Conservation (phyloP, 2,113 vertebrate species). For the Festucalex cinctus region DNA sequence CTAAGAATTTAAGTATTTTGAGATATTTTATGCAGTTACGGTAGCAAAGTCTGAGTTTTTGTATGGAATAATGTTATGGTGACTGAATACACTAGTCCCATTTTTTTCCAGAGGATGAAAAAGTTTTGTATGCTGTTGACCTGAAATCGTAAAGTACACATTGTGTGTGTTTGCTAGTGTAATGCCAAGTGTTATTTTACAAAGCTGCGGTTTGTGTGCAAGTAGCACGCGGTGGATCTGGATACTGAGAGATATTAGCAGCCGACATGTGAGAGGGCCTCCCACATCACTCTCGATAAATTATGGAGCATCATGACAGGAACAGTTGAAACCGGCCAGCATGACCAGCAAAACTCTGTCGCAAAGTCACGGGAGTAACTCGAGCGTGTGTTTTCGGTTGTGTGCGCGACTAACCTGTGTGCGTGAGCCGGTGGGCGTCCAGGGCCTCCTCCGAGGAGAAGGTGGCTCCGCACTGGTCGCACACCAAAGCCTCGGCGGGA, state of each 20-base stretch:
- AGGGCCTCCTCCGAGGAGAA: conserved; percentile 93
- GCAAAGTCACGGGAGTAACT: conserved; percentile 40
- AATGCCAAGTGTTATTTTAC: conserved; percentile 22
- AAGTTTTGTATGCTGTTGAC: conserved; percentile 9
- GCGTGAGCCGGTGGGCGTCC: conserved; percentile 90
- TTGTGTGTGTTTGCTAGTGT: conserved; percentile 28
- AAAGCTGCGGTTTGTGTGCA: conserved; percentile 29
- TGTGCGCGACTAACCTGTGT: conserved; percentile 79
- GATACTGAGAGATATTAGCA: conserved; percentile 64
- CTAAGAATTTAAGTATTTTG: too few relatives aligned
- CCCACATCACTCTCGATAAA: conserved; percentile 64
- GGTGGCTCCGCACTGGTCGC: conserved; percentile 94
- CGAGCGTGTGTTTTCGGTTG: conserved; percentile 14
- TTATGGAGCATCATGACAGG: conserved; percentile 71
- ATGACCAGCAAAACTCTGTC: conserved; percentile 60
- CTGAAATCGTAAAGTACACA: conserved; percentile 25
- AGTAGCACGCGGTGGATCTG: conserved; percentile 41
- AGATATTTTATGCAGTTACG: too few relatives aligned
- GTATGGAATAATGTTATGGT: background rate
- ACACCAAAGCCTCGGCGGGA: conserved; percentile 91
- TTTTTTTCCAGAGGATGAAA: conserved; percentile 13
- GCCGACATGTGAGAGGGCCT: conserved; percentile 67
- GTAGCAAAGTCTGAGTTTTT: background rate
- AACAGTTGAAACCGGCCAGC: conserved; percentile 65
- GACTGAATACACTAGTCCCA: background rate